These are phyloP conservation scores for Spodoptera frugiperda DNA, from an alignment of 1,140 invertebrate species.

Conservation along the genomic window DNA sequence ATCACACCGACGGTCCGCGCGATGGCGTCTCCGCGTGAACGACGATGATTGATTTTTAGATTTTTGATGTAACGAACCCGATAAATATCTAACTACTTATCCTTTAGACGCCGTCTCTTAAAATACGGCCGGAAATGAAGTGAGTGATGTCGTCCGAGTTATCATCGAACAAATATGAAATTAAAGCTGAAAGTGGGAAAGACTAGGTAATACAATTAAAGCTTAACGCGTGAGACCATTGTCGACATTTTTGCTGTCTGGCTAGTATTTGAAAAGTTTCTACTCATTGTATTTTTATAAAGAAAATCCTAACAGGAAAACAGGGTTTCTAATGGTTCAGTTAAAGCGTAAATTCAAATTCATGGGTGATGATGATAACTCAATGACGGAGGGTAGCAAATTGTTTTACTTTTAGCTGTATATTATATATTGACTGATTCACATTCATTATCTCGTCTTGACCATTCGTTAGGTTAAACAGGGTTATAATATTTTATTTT, in stretches of 20 bases:
- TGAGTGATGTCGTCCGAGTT: slow-evolving; percentile 22
- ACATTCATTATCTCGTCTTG: slow-evolving; percentile 5
- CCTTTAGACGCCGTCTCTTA: neutral
- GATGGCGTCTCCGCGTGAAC: neutral
- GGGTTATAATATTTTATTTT: neutral
- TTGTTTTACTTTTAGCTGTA: slow-evolving; percentile 14
- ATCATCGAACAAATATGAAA: slow-evolving; percentile 3
- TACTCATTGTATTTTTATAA: slow-evolving; percentile 47
- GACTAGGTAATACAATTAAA: neutral
- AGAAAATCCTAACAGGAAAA: slow-evolving; percentile 55
- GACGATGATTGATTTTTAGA: slow-evolving; percentile 22
- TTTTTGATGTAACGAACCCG: slow-evolving; percentile 12
- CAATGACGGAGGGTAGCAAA: slow-evolving; percentile 3
- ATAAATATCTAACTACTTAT: neutral
- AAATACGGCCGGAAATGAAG: slow-evolving; percentile 1
- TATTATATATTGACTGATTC: slow-evolving; percentile 37
- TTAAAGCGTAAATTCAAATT: slow-evolving; percentile 30
- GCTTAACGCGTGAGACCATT: slow-evolving; percentile 18
- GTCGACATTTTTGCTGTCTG: slow-evolving; percentile 35
- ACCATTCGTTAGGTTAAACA: slow-evolving; percentile 1
- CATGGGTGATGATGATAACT: slow-evolving; percentile 32
- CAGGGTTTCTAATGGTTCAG: slow-evolving; percentile 57
- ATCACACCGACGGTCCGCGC: slow-evolving; percentile 10
- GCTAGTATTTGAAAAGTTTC: slow-evolving; percentile 31
- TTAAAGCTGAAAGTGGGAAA: slow-evolving; percentile 2